These are phyloP conservation scores for Entomobrya multifasciata DNA, from an alignment of 2,888 invertebrate genomes.

Conservation along the genomic window DNA sequence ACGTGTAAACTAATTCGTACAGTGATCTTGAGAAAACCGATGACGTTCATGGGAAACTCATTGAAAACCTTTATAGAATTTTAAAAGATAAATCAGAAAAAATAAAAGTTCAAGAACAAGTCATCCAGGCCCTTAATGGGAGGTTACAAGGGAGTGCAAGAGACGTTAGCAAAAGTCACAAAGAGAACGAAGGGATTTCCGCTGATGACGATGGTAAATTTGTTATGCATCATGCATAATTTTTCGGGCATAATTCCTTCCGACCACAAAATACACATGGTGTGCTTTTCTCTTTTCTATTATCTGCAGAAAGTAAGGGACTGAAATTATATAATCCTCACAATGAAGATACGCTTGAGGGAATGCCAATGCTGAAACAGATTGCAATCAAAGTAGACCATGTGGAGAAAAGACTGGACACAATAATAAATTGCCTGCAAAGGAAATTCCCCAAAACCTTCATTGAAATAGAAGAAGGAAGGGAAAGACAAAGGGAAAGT, in stretches of 20 bases:
- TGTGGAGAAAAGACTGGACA: not conserved
- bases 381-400: not conserved
- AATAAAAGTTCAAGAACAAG: not conserved
- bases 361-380: not conserved
- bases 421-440: not conserved
- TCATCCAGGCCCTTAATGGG: not conserved
- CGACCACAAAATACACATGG: too few species aligned
- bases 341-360: not conserved
- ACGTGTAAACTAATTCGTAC: too few species aligned
- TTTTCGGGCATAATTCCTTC: too few species aligned
- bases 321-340: not conserved
- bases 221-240: too few species aligned
- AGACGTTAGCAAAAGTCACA: not conserved
- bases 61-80: conserved; percentile 22
- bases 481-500: not conserved
- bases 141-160: too few species aligned
- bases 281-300: too few species aligned
- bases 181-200: not conserved
- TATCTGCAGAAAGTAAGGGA: not conserved
- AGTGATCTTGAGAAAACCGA: too few species aligned
- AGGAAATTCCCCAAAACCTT: not conserved
- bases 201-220: not conserved
- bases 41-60: not conserved
- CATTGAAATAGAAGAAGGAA: too few species aligned
- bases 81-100: not conserved